These are phyloP conservation scores for Zaprionus obscuricornis DNA, from an alignment of 2,888 invertebrate species.

Conservation along the genomic window DNA sequence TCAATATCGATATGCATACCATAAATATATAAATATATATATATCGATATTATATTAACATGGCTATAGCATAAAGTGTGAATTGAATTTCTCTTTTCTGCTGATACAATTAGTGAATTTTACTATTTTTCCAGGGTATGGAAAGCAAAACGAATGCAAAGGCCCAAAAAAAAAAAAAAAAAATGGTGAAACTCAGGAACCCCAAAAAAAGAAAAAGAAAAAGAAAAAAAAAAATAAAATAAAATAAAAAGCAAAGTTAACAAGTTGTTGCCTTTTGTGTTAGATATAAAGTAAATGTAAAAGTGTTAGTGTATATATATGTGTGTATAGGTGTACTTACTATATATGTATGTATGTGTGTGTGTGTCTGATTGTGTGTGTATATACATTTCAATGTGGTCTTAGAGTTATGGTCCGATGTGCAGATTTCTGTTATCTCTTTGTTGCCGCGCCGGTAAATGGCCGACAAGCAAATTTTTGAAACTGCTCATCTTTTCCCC, in stretches of 20 bases:
- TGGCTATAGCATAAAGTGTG: not conserved
- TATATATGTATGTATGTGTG: not conserved
- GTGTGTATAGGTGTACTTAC: not conserved
- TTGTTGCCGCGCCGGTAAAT: slow-evolving; percentile 53
- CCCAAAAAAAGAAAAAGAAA: too few relatives aligned
- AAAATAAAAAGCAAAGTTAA: slow-evolving; percentile 76
- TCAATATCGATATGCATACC: too few relatives aligned
- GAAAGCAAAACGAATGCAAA: not conserved
- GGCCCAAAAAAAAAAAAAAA: not conserved
- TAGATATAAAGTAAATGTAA: slow-evolving; percentile 40
- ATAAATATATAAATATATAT: too few relatives aligned
- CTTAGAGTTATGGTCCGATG: slow-evolving; percentile 48
- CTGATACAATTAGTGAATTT: too few relatives aligned
- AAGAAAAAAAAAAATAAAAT: too few relatives aligned
- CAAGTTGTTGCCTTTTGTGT: slow-evolving; percentile 67
- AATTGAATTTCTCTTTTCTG: too few relatives aligned
- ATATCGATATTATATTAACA: too few relatives aligned
- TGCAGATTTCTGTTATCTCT: slow-evolving; percentile 55
- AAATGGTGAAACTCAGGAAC: slow-evolving; percentile 10
- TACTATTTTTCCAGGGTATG: too few relatives aligned
- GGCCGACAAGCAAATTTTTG: slow-evolving; percentile 63
- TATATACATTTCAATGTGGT: slow-evolving; percentile 49
- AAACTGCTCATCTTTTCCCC: slow-evolving; percentile 55
- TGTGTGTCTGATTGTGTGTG: slow-evolving; percentile 2
- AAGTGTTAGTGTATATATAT: slow-evolving; percentile 13